Evolutionary conservation across 2,113 vertebrate genomes (phyloP).

Genomic region (Halichoerus grypus): DNA sequence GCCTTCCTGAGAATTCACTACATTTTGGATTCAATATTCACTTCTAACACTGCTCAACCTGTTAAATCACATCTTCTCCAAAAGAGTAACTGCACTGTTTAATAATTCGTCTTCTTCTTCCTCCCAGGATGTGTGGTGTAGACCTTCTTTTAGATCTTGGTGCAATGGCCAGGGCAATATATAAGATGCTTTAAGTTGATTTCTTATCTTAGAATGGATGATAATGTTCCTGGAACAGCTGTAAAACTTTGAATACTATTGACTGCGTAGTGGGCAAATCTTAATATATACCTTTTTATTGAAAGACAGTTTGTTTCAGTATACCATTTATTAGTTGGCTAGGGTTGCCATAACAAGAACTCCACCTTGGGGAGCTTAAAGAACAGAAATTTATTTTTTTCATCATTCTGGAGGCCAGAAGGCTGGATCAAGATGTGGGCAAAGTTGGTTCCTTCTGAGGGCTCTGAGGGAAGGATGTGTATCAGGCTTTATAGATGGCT

Average conservation of each 20-base stretch:
- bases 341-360: background rate
- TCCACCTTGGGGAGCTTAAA: background rate
- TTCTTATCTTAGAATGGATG: conserved; percentile 8
- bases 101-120: background rate
- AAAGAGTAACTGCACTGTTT: background rate
- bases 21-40: conserved; percentile 8
- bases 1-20: conserved; percentile 4
- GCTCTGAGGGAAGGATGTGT: background rate
- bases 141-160: background rate
- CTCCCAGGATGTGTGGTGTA: background rate
- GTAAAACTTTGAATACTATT: conserved; percentile 38
- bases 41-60: background rate
- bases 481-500: background rate
- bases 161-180: background rate
- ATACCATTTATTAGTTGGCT: background rate
- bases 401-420: background rate
- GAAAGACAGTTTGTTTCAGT: background rate
- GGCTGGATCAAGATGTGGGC: background rate
- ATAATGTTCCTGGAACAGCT: background rate
- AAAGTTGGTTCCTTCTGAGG: background rate
- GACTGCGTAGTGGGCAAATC: background rate
- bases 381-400: background rate
- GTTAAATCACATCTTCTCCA: background rate
- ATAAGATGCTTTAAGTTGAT: background rate
- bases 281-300: background rate